Conservation (phyloP, 2,113 vertebrate genomes). For the Sula dactylatra region DNA sequence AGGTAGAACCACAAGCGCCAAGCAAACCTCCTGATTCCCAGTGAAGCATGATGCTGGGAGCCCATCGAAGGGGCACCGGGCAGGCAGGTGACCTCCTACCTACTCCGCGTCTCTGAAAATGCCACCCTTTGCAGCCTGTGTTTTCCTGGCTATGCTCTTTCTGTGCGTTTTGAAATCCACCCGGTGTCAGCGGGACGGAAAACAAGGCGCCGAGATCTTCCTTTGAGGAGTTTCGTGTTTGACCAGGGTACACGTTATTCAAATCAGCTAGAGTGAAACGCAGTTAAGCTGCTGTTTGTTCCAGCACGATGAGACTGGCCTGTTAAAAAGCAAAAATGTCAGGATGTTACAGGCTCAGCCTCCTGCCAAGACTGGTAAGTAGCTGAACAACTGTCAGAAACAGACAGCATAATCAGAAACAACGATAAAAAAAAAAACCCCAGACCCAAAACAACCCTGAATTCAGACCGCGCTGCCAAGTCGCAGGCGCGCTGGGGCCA, state of each 20-base stretch:
- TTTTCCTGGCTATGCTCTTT: not conserved
- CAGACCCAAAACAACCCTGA: not conserved
- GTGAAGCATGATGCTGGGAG: not conserved
- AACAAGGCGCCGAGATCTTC: not conserved
- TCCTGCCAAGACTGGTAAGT: slow-evolving; percentile 62
- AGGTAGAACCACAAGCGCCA: not conserved
- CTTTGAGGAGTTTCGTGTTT: slow-evolving; percentile 4
- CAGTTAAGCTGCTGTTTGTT: slow-evolving; percentile 66
- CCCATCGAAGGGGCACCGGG: fast-evolving
- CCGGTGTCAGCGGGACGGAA: not conserved
- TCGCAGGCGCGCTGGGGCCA: not conserved
- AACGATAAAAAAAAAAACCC: not conserved
- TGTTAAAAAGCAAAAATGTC: slow-evolving; percentile 71
- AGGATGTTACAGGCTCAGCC: slow-evolving; percentile 62
- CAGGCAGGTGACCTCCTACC: not conserved
- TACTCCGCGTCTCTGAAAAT: not conserved
- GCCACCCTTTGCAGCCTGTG: not conserved
- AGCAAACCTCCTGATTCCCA: not conserved
- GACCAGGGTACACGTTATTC: slow-evolving; percentile 55
- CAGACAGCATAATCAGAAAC: not conserved
- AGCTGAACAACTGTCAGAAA: slow-evolving; percentile 56
- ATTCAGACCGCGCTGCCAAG: not conserved
- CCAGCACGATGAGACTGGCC: slow-evolving; percentile 58
- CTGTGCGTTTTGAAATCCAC: not conserved
- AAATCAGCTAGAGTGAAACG: slow-evolving; percentile 49